Evolutionary conservation across 1,140 invertebrate species (phyloP), one percentile per base, ranked within the genome.

Genomic region (Monochamus saltuarius): DNA sequence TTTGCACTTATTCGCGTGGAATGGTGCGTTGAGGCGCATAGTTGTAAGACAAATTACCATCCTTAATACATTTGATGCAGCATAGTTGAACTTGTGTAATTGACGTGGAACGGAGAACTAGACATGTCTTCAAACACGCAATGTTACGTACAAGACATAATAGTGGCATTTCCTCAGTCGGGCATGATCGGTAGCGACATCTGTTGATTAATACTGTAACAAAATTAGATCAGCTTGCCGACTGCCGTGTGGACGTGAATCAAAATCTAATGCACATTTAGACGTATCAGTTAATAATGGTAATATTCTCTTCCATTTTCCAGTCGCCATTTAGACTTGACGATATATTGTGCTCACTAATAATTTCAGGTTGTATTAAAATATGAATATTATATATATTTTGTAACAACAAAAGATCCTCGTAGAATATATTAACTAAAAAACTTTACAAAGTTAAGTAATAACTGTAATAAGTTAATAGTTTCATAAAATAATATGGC

Each of bases 121-220:
- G 54, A 49, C 46, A 47, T 51, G 45, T 39, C 46, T 56, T 49
- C 36, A 51, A 56, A 56, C 60, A 62, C 60, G 60, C 54, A 56
- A 62, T 56, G 43, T 54, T 53, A 56, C 29, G 14, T 56, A 54
- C 45, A 55, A 56, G 42, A 29, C 22, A 61, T 60, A 50, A 62
- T 40, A 42, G 54, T 62, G 47, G 55, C 55, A 53, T 58, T 62
- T 62, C 56, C 43, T 54, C 61, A 37, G 45, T 35, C 56, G 50
- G 45, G 17, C 50, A 59, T 59, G 56, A 63, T 57, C 58, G 54
- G 51, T 63, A 63, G 56, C 61, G 61, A 63, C 61, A 63, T 63
- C 61, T 63, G 29, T 50, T 54, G 61, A 63, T 63, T 63, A 63
- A 63, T 63, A 59, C 56, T 54, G 49, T 42, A 59, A 59, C 49